Conservation (phyloP, 2,888 invertebrate species). For the Himalopsyche tibetana region DNA sequence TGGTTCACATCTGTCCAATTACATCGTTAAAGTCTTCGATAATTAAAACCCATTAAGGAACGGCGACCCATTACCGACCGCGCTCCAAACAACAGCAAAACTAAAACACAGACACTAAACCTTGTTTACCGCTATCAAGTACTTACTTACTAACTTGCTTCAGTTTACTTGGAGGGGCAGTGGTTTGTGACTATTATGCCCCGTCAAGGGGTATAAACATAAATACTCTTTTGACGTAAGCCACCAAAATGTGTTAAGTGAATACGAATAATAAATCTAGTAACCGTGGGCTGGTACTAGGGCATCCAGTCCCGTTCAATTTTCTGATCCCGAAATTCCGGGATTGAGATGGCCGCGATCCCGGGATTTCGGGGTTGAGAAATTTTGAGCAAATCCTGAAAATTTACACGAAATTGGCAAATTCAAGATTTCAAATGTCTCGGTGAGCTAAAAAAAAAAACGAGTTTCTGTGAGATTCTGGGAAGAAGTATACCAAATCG, state of each 20-base stretch:
- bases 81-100: neutral
- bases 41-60: constrained; percentile 30
- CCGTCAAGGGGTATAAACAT: neutral
- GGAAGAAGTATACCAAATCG: too few species aligned
- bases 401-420: too few species aligned
- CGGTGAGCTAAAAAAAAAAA: too few species aligned
- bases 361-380: too few species aligned
- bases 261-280: too few species aligned
- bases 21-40: neutral
- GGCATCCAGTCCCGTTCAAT: too few species aligned
- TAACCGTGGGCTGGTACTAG: too few species aligned
- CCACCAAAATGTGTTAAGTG: neutral
- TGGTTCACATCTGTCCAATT: constrained; percentile 3
- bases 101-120: constrained; percentile 20
- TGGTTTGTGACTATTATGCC: neutral
- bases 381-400: too few species aligned
- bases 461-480: too few species aligned
- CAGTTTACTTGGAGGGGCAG: constrained; percentile 1
- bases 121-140: constrained; percentile 8
- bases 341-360: too few species aligned
- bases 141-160: constrained; percentile 13
- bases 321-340: too few species aligned
- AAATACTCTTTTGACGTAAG: constrained; percentile 13
- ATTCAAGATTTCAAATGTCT: too few species aligned
- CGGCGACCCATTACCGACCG: constrained; percentile 7